phyloP scores from a whole-genome alignment of 2,113 vertebrate genomes.

The Antechinus stuartii region DNA sequence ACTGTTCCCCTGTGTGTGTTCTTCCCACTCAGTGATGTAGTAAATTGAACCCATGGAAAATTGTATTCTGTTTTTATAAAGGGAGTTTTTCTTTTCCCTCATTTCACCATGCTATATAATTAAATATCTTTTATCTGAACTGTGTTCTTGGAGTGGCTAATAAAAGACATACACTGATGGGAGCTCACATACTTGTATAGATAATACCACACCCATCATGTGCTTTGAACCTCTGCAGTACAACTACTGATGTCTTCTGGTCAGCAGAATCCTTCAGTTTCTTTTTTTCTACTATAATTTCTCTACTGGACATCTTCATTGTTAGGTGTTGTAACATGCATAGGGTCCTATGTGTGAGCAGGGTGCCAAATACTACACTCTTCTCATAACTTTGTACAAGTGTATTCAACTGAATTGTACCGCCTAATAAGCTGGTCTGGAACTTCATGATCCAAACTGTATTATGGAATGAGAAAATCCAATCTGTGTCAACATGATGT shows the following conservation, averaged over 20 bases:
- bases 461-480: too few species aligned
- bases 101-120: background rate
- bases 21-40: background rate
- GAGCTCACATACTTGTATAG: background rate
- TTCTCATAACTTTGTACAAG: background rate
- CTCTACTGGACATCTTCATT: background rate
- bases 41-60: background rate
- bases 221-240: background rate
- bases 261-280: background rate
- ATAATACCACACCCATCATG: background rate
- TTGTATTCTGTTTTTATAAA: background rate
- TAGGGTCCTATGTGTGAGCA: background rate
- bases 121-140: background rate
- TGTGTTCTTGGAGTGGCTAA: background rate
- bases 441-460: background rate
- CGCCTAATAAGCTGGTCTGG: background rate
- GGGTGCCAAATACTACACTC: background rate
- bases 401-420: background rate
- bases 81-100: background rate
- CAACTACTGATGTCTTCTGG: background rate
- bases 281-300: background rate
- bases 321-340: background rate
- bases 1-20: background rate
- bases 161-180: background rate
- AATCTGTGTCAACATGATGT: background rate